Percentiles rank a stretch among this genome's conserved stretches.
Conservation (phyloP, 2,797 vertebrate species). For the Spondyliosoma cantharus region DNA sequence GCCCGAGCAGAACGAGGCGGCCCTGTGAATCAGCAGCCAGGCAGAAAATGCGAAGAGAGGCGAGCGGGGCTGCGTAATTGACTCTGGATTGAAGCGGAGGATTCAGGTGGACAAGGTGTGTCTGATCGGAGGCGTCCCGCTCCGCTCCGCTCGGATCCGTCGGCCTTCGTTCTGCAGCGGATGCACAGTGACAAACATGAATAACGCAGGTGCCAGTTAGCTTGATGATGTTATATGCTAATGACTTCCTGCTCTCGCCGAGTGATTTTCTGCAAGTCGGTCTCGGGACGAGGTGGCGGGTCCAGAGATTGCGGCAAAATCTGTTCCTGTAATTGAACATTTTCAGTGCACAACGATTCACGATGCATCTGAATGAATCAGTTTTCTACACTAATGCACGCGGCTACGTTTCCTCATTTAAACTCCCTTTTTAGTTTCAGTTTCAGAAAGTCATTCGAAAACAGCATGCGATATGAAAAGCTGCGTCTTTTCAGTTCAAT, state of each 20-base stretch:
- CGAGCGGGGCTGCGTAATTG: constrained; percentile 62
- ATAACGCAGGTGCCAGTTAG: constrained; percentile 32
- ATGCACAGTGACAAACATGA: constrained; percentile 61
- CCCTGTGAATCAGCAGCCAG: constrained; percentile 66
- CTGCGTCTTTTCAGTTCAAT: too few relatives aligned
- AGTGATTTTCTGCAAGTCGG: constrained; percentile 4
- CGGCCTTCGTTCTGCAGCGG: constrained; percentile 48
- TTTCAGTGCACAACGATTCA: too few relatives aligned
- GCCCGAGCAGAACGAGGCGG: constrained; percentile 42
- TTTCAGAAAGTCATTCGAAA: too few relatives aligned
- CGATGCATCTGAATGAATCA: too few relatives aligned
- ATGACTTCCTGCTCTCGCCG: constrained; percentile 25
- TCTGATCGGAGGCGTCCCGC: constrained; percentile 60
- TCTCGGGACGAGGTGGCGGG: constrained; percentile 12
- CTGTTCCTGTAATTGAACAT: constrained; percentile 3
- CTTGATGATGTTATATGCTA: constrained; percentile 49
- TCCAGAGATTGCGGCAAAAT: constrained; percentile 6
- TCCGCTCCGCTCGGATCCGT: constrained; percentile 50
- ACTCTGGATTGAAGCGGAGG: constrained; percentile 57
- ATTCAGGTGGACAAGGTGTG: constrained; percentile 59
- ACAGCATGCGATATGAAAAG: too few relatives aligned
- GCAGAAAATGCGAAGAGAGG: constrained; percentile 66
- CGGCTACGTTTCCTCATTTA: too few relatives aligned
- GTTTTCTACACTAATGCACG: too few relatives aligned
- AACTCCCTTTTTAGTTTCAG: too few relatives aligned